Evolutionary conservation across 2,113 vertebrate genomes (phyloP).

Genomic region (Pyrgilauda ruficollis): DNA sequence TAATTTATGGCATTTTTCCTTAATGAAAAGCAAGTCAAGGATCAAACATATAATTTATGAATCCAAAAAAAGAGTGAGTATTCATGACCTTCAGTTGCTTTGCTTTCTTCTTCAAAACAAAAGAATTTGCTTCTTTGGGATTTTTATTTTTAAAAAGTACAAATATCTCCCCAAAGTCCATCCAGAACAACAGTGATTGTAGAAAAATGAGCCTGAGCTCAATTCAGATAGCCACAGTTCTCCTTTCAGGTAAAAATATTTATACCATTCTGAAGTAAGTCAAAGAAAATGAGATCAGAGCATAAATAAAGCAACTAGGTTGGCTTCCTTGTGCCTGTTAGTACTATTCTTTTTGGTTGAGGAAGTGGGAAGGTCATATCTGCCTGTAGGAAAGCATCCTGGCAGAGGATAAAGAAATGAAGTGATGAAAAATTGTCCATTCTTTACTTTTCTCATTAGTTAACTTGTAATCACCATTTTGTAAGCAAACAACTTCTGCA

Average conservation of each 20-base stretch:
- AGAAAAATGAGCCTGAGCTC: background rate
- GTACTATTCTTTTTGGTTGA: background rate
- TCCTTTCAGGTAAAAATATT: slow-evolving; percentile 18
- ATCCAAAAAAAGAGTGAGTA: background rate
- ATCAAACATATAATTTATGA: slow-evolving; percentile 29
- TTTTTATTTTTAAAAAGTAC: slow-evolving; percentile 49
- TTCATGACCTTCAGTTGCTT: slow-evolving; percentile 39
- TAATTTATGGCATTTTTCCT: slow-evolving; percentile 52
- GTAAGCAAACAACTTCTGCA: background rate
- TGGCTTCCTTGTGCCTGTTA: background rate
- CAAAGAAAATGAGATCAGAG: slow-evolving; percentile 11
- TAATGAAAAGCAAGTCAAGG: slow-evolving; percentile 45
- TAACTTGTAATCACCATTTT: background rate
- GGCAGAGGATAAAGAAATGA: background rate
- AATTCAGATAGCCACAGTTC: background rate
- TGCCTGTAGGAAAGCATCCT: background rate
- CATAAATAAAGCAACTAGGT: background rate
- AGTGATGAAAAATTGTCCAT: background rate
- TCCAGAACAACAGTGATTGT: background rate
- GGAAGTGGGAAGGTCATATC: background rate
- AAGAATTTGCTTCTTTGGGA: slow-evolving; percentile 22
- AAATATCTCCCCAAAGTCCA: slow-evolving; percentile 32
- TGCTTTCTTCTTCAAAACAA: slow-evolving; percentile 46
- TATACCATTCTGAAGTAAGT: background rate
- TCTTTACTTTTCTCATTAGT: background rate